These are phyloP conservation scores for Lamproptera curius DNA, from an alignment of 2,888 invertebrate species.

Conservation along the genomic window DNA sequence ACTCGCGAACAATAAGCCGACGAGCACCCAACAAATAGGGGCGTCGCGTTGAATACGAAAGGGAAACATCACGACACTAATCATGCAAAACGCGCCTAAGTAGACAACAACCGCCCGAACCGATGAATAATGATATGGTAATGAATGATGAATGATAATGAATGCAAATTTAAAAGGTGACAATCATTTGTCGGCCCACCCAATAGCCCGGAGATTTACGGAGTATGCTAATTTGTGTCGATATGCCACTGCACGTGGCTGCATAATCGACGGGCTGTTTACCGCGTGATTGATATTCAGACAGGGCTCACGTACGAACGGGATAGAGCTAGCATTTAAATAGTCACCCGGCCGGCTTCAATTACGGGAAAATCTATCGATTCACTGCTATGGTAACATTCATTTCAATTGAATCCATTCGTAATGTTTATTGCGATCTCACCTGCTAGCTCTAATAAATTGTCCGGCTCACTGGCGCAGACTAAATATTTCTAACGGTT, in stretches of 20 bases:
- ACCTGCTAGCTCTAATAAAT: neutral
- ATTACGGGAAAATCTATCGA: constrained; percentile 20
- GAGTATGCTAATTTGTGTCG: constrained; percentile 56
- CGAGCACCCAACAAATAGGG: constrained; percentile 35
- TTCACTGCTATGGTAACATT: constrained; percentile 1
- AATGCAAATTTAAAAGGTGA: constrained; percentile 75
- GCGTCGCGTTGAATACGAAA: constrained; percentile 48
- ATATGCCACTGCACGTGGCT: constrained; percentile 64
- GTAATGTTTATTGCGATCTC: constrained; percentile 2
- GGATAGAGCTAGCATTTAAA: constrained; percentile 28
- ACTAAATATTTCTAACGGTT: too few relatives aligned
- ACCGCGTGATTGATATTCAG: constrained; percentile 56
- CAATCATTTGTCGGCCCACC: constrained; percentile 69
- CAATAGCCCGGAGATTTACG: constrained; percentile 55
- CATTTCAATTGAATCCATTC: constrained; percentile 13
- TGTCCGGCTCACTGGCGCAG: neutral
- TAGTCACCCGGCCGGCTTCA: constrained; percentile 14
- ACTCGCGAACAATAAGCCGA: constrained; percentile 37
- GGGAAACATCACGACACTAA: constrained; percentile 54
- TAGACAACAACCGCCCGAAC: constrained; percentile 40
- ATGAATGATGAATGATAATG: constrained; percentile 52
- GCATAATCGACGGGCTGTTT: constrained; percentile 56
- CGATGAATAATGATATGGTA: constrained; percentile 43
- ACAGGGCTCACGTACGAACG: constrained; percentile 31
- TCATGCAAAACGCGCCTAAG: constrained; percentile 58